Base-by-base conservation (phyloP, 2,797 vertebrate genomes). In the Enteromius thamalakanensis region DNA sequence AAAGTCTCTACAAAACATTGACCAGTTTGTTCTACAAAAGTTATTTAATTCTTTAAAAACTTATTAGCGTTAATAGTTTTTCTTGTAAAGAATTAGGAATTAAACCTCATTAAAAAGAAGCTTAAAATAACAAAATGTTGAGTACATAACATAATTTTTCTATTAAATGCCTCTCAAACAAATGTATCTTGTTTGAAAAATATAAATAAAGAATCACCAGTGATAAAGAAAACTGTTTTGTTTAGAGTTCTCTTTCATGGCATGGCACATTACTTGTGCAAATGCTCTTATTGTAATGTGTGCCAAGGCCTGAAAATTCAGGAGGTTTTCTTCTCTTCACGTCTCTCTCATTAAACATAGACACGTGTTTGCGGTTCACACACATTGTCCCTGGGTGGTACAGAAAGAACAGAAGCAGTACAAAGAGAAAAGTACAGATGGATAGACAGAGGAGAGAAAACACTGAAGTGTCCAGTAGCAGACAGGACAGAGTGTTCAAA, bases 401-500 rank as follows among this genome's bases (percentile, higher is more conserved):
- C 62, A 34, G 62, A 65, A 34, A 19, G 15, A 64, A 64, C 29
- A 64, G 62, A 65, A 34, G 62, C 62, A 34, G 29, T 9, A 34
- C 3, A 4, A 4, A 34, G 15, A 65, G 15, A 19, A 65, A 65
- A 32, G 29, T 34, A 65, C 34, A 8, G 8, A 65, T 65, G 29
- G 62, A 32, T 65, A 65, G 14, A 32, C 3, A 2, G 29, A 65
- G 62, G 29, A 65, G 15, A 65, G 7, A 34, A 65, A 34, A 15
- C 62, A 17, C 51, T 45, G 15, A 29, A 62, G 77, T 69, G 60
- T 78, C 68, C 34, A 69, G 53, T 37, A 68, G 65, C 75, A 58
- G 60, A 76, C 9, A 21, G 62, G 49, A 78, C 60, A 75, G 82
- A 47, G 65, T 6, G 4, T 70, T 87, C 19, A 85, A 87, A 69